phyloP scores from a whole-genome alignment of 23 tunicate genomes.

The Aplidium turbinatum region DNA sequence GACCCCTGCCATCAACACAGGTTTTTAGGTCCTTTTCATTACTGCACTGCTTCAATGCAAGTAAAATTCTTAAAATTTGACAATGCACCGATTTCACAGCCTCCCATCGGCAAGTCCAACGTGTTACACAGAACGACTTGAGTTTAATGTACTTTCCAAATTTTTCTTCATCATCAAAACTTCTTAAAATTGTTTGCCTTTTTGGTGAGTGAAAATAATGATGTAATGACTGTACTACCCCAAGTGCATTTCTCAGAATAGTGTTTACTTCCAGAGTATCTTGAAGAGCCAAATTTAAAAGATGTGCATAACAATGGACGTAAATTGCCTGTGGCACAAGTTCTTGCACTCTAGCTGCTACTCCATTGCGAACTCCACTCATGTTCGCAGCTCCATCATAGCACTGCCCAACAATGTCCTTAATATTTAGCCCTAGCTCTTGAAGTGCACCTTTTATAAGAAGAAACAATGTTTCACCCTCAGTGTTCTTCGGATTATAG shows the following conservation, averaged over 20 bases:
- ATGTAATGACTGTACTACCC: slow-evolving; percentile 9
- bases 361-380: slow-evolving; percentile 24
- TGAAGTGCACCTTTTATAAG: no score
- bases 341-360: slow-evolving; percentile 27
- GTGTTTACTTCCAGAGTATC: slow-evolving; percentile 10
- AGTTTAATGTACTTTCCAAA: slow-evolving; percentile 19
- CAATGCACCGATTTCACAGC: slow-evolving; percentile 15
- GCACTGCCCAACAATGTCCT: slow-evolving; percentile 24
- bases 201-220: slow-evolving; percentile 18
- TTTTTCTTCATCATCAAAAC: not conserved
- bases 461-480: slow-evolving; percentile 18
- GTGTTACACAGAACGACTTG: slow-evolving; percentile 21
- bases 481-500: not conserved
- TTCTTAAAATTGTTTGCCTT: slow-evolving; percentile 4
- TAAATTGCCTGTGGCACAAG: slow-evolving; percentile 17
- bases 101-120: slow-evolving; percentile 21
- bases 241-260: slow-evolving; percentile 8
- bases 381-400: slow-evolving; percentile 33
- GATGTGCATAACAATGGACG: slow-evolving; percentile 49
- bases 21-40: not conserved
- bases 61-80: slow-evolving; percentile 14
- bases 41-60: not conserved
- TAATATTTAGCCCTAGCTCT: no score
- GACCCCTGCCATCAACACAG: slow-evolving; percentile 11
- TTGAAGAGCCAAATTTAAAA: slow-evolving; percentile 37